Conservation (phyloP, 2,797 vertebrate genomes). For the Tinamus major region DNA sequence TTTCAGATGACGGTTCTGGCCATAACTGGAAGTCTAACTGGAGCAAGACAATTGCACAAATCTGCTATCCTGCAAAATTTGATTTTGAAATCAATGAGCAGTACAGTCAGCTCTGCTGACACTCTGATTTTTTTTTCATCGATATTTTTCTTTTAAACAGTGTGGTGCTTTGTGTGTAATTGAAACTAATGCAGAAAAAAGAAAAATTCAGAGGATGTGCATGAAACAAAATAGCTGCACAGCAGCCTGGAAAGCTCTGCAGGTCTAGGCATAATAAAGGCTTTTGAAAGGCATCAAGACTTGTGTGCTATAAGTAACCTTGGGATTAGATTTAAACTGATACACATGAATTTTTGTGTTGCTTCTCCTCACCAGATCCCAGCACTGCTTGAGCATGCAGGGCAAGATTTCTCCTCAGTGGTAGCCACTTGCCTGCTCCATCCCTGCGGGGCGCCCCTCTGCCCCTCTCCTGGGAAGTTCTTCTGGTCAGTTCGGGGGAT, state of each 20-base stretch:
- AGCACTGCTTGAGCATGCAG: not conserved
- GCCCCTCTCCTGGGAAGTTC: not conserved
- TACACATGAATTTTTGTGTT: not conserved
- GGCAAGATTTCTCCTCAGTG: not conserved
- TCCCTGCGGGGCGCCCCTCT: not conserved
- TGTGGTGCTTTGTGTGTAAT: not conserved
- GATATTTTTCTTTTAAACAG: not conserved
- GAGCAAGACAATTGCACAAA: not conserved
- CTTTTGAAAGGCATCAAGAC: not conserved
- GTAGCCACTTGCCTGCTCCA: not conserved
- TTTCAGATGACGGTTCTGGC: not conserved
- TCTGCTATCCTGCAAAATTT: conserved; percentile 6
- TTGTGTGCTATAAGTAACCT: not conserved
- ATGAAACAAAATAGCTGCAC: not conserved
- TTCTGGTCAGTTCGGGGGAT: not conserved
- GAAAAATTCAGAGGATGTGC: not conserved
- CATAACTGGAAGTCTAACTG: conserved; percentile 35
- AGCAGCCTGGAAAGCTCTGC: not conserved
- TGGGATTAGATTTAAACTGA: not conserved
- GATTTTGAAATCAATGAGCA: conserved; percentile 23
- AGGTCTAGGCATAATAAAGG: not conserved
- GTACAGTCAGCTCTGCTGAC: not conserved
- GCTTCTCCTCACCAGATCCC: not conserved
- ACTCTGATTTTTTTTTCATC: not conserved
- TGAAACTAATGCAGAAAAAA: not conserved